Percentiles rank a stretch among this genome's conserved stretches.
Evolutionary conservation across 2,797 vertebrate species (phyloP).

Genomic region (Sciaenops ocellatus): DNA sequence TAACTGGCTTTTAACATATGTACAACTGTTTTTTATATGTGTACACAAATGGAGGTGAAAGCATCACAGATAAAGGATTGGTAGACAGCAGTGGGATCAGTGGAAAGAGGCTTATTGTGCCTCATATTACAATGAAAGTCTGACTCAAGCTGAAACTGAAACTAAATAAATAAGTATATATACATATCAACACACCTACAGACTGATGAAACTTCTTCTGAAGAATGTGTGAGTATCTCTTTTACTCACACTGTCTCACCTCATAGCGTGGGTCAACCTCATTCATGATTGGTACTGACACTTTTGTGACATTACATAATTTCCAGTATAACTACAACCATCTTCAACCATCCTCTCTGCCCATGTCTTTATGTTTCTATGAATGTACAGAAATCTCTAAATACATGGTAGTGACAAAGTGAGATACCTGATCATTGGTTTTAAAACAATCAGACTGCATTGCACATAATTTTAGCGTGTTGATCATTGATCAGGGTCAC

Average conservation of each 20-base stretch:
- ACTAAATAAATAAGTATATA: not conserved
- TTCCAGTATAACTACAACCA: not conserved
- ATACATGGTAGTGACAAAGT: not conserved
- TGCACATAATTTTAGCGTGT: not conserved
- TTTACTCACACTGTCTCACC: not conserved
- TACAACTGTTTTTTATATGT: not conserved
- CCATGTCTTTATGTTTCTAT: not conserved
- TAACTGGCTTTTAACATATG: not conserved
- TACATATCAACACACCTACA: not conserved
- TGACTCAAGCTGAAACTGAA: not conserved
- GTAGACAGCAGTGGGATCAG: not conserved
- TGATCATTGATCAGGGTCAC: not conserved
- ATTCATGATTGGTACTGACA: not conserved
- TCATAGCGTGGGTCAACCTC: not conserved
- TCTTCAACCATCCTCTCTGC: not conserved
- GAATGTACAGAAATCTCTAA: not conserved
- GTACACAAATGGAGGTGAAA: not conserved
- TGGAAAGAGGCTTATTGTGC: not conserved
- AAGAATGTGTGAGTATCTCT: not conserved
- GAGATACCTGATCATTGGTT: not conserved
- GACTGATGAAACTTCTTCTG: not conserved
- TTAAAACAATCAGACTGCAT: not conserved
- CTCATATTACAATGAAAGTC: not conserved
- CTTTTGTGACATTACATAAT: not conserved
- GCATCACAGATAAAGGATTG: not conserved